Percentiles rank a stretch among this genome's conserved stretches.
Evolutionary conservation across 2,113 vertebrate species (phyloP).

Genomic region (Centropristis striata): DNA sequence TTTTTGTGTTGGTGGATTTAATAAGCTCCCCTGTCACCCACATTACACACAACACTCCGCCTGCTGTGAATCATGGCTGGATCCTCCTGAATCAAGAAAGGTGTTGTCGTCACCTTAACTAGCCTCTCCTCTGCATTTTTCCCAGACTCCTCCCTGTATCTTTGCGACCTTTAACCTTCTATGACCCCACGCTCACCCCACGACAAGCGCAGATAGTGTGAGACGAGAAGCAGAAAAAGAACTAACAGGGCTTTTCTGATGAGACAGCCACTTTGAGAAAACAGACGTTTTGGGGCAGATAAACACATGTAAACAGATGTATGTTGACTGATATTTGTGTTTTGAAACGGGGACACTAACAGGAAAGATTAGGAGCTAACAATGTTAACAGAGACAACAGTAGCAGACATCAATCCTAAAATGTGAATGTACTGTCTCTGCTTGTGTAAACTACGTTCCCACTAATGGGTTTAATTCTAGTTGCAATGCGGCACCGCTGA

Average conservation of each 20-base stretch:
- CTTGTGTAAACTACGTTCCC: constrained; percentile 36
- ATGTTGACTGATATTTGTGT: constrained; percentile 33
- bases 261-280: neutral
- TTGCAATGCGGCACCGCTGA: constrained; percentile 35
- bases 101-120: constrained; percentile 35
- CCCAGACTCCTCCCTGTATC: constrained; percentile 12
- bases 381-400: constrained; percentile 32
- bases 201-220: neutral
- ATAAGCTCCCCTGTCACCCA: constrained; percentile 64
- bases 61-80: constrained; percentile 21
- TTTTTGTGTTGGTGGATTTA: constrained; percentile 63
- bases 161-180: constrained; percentile 43
- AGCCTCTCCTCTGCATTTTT: constrained; percentile 10
- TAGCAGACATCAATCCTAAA: constrained; percentile 20
- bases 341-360: neutral
- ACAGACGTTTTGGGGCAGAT: constrained; percentile 31
- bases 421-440: neutral
- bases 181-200: constrained; percentile 10
- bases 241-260: neutral
- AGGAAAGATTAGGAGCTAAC: constrained; percentile 37
- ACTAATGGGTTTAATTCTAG: constrained; percentile 38
- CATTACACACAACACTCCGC: constrained; percentile 18
- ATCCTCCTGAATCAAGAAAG: constrained; percentile 23
- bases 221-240: constrained; percentile 47
- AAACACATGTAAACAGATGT: constrained; percentile 45